Conservation (phyloP, 2,113 vertebrate species). For the Pelodiscus sinensis region DNA sequence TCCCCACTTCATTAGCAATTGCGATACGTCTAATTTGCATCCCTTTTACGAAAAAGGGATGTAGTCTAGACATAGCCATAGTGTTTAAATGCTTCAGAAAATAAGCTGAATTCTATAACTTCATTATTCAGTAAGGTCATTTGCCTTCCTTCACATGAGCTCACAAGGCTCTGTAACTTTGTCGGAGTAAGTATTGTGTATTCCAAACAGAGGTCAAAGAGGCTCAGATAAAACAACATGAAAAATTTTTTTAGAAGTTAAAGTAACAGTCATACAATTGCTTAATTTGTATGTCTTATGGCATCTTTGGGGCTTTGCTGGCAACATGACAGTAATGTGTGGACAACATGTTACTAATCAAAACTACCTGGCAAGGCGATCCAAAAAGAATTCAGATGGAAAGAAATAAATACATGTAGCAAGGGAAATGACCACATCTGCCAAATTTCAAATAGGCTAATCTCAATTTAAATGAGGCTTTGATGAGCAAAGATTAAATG, state of each 20-base stretch:
- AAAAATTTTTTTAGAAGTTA: not conserved
- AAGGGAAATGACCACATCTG: constrained; percentile 34
- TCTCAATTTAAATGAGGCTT: constrained; percentile 40
- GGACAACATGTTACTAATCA: constrained; percentile 35
- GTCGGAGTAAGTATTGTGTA: not conserved
- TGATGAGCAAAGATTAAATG: constrained; percentile 52
- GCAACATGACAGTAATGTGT: constrained; percentile 1
- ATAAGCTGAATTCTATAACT: not conserved
- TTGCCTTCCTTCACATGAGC: not conserved
- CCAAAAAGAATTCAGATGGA: constrained; percentile 2
- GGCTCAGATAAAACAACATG: not conserved
- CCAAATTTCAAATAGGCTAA: constrained; percentile 40
- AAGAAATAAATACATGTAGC: not conserved
- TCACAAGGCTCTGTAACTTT: not conserved
- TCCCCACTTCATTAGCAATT: too few species aligned
- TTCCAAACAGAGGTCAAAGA: not conserved
- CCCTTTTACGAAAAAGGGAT: too few species aligned
- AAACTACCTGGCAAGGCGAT: constrained; percentile 35
- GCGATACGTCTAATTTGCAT: too few species aligned
- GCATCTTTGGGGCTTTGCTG: constrained; percentile 27
- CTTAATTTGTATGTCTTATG: constrained; percentile 25
- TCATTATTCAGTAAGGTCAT: not conserved
- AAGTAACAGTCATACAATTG: not conserved
- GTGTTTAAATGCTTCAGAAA: not conserved
- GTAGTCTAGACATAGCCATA: too few species aligned